Evolutionary conservation across 1,140 invertebrate genomes (phyloP), one percentile per base, ranked within the genome.

Genomic region (Stegodyphus mimosarum): DNA sequence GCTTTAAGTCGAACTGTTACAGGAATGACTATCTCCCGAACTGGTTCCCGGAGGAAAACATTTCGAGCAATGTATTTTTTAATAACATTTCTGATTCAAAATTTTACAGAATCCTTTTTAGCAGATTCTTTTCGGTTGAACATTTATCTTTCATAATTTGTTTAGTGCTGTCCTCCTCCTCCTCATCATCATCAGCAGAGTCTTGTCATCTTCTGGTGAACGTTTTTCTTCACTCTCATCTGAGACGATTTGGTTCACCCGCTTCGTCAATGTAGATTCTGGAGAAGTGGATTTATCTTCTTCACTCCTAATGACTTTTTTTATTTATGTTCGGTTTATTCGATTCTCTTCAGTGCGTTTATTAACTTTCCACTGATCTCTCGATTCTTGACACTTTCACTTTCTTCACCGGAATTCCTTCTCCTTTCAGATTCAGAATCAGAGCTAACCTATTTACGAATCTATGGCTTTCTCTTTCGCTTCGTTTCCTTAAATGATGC

Each of bases 181-280:
- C n/a, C n/a, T n/a, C n/a, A 3, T 86, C 18, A 51, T 77, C 79
- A 11, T 87, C 79, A 48, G 74, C 86, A 11, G 67, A 33, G 18
- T 88, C 86, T 55, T 88, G 1, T 92, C 89, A 13, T 89, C 89
- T n/a, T 90, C 88, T 64, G 75, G 66, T 60, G 88, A 85, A 7
- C 88, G 80, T 17, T 87, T 85, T 74, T 88, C 75, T 84, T 93
- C 92, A 88, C 94, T 92, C 87, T 93, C 92, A 83, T 93, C 93
- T 92, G 93, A 93, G 90, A 92, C 91, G 77, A 91, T 91, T 4
- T 92, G 53, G 11, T 86, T 86, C 1, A 55, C 4, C 18, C 48
- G 15, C 49, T 85, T 85, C 50, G 77, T 85, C 7, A 50, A 18
- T 5, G 63, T 18, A 67, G 81, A 70, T 53, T 77, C 55, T 7